Evolutionary conservation across 1,140 invertebrate species (phyloP).

Genomic region (Drosophila saltans): DNA sequence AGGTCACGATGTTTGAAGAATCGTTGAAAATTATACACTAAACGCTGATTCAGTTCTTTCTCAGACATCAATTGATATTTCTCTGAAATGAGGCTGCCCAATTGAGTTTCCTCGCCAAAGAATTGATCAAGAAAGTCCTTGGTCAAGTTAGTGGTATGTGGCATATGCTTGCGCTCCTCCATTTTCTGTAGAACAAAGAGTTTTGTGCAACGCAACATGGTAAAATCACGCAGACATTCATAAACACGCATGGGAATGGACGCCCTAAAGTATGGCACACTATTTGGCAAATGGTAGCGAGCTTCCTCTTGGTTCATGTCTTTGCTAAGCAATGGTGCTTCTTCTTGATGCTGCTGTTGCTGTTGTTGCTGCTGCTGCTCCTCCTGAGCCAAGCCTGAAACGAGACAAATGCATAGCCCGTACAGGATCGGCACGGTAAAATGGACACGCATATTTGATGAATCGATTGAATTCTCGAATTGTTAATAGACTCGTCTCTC

Average conservation of each 20-base stretch:
- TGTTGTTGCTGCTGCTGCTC: conserved; percentile 16
- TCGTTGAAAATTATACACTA: conserved; percentile 70
- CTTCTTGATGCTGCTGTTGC: background rate
- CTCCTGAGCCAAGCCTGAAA: conserved; percentile 32
- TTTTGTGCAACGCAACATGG: conserved; percentile 79
- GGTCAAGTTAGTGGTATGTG: conserved; percentile 70
- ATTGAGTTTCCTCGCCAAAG: conserved; percentile 64
- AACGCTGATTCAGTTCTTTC: conserved; percentile 69
- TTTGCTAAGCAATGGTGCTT: conserved; percentile 27
- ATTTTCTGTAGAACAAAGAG: conserved; percentile 79
- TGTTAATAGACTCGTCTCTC: conserved; percentile 17
- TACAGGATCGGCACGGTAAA: conserved; percentile 54
- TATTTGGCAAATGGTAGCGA: conserved; percentile 37
- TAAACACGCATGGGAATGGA: conserved; percentile 80
- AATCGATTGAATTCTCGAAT: conserved; percentile 30
- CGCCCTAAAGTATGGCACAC: conserved; percentile 72
- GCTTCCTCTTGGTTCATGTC: conserved; percentile 43
- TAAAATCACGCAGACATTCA: conserved; percentile 67
- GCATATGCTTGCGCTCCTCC: conserved; percentile 61
- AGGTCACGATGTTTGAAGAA: conserved; percentile 81
- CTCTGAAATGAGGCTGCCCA: conserved; percentile 65
- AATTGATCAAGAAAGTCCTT: conserved; percentile 79
- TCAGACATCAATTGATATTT: conserved; percentile 71
- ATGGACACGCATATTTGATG: background rate
- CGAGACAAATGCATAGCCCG: conserved; percentile 36